Conservation (phyloP, 1,140 invertebrate species). For the Bacillus rossius region DNA sequence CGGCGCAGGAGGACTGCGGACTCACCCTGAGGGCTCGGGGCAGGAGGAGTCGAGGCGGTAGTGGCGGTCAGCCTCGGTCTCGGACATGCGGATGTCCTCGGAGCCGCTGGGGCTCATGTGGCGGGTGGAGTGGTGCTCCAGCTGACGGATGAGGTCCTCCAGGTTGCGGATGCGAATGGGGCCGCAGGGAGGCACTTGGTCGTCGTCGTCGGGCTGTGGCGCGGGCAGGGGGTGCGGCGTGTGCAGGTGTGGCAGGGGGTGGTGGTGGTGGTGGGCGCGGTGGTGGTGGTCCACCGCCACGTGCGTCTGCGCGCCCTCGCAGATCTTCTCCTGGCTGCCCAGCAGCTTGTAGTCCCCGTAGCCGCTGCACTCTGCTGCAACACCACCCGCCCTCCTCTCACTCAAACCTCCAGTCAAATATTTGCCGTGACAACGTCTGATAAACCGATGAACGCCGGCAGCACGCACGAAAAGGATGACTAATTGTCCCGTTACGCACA, state of each 20-base stretch:
- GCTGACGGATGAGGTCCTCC: slow-evolving; percentile 78
- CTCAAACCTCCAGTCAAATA: too few species aligned
- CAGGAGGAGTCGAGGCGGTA: slow-evolving; percentile 77
- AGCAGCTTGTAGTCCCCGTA: slow-evolving; percentile 57
- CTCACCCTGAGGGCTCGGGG: slow-evolving; percentile 65
- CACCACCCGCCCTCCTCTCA: too few species aligned
- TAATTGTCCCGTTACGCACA: too few species aligned
- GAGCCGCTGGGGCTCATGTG: slow-evolving; percentile 87
- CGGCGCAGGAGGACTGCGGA: too few species aligned
- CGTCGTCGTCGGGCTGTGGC: slow-evolving; percentile 66
- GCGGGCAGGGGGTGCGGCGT: slow-evolving; percentile 57
- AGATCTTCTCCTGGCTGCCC: slow-evolving; percentile 57
- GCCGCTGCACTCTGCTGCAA: slow-evolving; percentile 22
- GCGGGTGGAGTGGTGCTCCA: slow-evolving; percentile 80
- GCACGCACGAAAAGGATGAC: too few species aligned
- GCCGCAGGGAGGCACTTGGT: slow-evolving; percentile 56
- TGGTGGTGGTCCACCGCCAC: slow-evolving; percentile 40
- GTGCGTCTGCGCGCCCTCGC: slow-evolving; percentile 48
- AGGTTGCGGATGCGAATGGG: slow-evolving; percentile 74
- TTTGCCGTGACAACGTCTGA: too few species aligned
- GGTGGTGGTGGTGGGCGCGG: slow-evolving; percentile 61
- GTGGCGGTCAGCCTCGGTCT: slow-evolving; percentile 84
- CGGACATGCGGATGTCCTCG: slow-evolving; percentile 87
- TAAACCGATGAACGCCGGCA: too few species aligned
- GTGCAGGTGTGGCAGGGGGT: slow-evolving; percentile 61